Percentiles rank a stretch among this genome's conserved stretches.
phyloP scores from a whole-genome alignment of 1,140 invertebrate species.

The Melipona quadrifasciata region DNA sequence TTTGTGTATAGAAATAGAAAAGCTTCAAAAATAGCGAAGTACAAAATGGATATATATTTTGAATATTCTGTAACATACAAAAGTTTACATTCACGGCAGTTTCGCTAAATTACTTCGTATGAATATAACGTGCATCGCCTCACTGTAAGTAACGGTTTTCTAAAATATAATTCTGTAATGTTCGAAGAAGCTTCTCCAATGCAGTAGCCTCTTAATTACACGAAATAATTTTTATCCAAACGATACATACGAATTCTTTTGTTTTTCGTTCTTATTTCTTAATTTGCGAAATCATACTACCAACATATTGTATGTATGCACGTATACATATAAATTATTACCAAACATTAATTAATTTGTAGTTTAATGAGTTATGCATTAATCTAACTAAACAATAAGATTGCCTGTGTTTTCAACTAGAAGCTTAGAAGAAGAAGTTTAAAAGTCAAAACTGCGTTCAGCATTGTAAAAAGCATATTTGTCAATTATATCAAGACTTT shows the following conservation, averaged over 20 bases:
- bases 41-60: constrained; percentile 38
- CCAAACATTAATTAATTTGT: background rate
- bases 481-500: background rate
- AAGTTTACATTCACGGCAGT: constrained; percentile 22
- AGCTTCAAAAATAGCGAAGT: constrained; percentile 10
- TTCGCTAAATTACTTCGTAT: background rate
- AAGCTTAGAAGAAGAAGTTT: background rate
- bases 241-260: background rate
- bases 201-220: background rate
- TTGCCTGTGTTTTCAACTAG: background rate
- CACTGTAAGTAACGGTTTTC: background rate
- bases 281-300: background rate
- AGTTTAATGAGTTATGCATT: background rate
- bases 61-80: constrained; percentile 22
- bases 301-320: background rate
- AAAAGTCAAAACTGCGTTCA: background rate
- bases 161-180: background rate
- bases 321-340: background rate
- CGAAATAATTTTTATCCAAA: background rate
- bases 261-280: background rate
- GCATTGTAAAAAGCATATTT: background rate
- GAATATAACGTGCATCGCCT: background rate
- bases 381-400: background rate
- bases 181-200: background rate
- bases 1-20: no score